Conservation (phyloP, 2,797 vertebrate species). For the Corythornis leucogaster region DNA sequence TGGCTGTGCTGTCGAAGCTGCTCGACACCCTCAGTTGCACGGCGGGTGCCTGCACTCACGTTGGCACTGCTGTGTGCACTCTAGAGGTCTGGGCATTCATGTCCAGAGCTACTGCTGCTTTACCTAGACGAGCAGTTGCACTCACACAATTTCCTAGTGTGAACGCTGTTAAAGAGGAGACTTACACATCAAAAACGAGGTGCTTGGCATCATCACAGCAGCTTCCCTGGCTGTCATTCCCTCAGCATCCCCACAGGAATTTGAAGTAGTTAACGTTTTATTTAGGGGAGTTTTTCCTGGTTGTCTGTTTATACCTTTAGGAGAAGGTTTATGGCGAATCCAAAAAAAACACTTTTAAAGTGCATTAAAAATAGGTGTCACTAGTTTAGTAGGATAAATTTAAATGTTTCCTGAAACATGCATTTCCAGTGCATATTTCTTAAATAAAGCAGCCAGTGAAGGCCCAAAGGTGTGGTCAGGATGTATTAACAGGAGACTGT, state of each 20-base stretch:
- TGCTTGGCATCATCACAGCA: neutral
- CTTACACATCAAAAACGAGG: neutral
- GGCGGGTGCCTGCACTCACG: neutral
- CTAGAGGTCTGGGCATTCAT: too few relatives aligned
- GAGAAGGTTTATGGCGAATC: neutral
- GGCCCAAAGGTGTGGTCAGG: rapidly evolving
- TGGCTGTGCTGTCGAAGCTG: neutral
- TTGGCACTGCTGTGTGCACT: neutral
- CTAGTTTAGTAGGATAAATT: neutral
- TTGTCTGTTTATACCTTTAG: neutral
- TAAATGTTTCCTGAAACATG: neutral
- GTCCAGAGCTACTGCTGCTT: neutral
- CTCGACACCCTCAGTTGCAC: rapidly evolving
- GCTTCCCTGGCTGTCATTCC: neutral
- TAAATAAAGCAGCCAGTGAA: neutral
- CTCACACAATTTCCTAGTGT: neutral
- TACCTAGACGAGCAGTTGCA: rapidly evolving
- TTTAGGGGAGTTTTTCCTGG: neutral
- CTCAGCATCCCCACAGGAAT: neutral
- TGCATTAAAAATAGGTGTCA: neutral
- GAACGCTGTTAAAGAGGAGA: neutral
- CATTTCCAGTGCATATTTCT: neutral
- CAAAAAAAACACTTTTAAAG: neutral
- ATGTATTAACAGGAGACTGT: neutral
- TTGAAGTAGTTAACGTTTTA: neutral